Percentiles rank a stretch among this genome's conserved stretches.
Evolutionary conservation across 92 coral and sea anemone species (phyloP).

Genomic region (Porites divaricata): DNA sequence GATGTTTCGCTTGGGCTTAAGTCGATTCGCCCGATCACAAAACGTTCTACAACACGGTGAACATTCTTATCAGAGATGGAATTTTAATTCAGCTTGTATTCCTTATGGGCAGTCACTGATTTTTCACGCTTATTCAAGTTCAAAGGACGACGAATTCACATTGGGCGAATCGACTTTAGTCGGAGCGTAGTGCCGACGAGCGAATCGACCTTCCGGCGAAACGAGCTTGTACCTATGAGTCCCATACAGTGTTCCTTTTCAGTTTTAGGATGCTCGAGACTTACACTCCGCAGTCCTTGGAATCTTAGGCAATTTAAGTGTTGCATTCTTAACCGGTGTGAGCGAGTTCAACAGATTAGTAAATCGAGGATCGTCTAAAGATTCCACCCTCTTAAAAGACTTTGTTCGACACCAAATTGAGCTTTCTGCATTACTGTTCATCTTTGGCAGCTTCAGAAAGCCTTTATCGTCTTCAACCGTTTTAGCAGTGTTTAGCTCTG

Average conservation of each 20-base stretch:
- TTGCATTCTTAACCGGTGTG: slow-evolving; percentile 20
- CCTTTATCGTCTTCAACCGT: slow-evolving; percentile 14
- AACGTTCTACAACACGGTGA: too few relatives aligned
- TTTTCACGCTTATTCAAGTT: too few relatives aligned
- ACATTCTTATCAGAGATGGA: too few relatives aligned
- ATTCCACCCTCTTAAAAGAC: slow-evolving; percentile 12
- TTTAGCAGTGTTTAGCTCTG: not conserved
- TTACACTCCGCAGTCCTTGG: not conserved
- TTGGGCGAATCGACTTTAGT: too few relatives aligned
- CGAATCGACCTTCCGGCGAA: too few relatives aligned
- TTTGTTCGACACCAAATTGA: slow-evolving; percentile 16
- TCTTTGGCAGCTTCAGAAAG: slow-evolving; percentile 17
- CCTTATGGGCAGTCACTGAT: too few relatives aligned
- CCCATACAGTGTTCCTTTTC: not conserved
- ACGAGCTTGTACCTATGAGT: too few relatives aligned
- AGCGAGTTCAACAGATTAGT: slow-evolving; percentile 48
- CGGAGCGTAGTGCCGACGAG: too few relatives aligned
- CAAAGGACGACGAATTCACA: too few relatives aligned
- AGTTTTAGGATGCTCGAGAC: slow-evolving; percentile 13
- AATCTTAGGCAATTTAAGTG: slow-evolving; percentile 51
- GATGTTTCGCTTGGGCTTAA: too few relatives aligned
- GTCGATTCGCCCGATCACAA: too few relatives aligned
- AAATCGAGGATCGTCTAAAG: slow-evolving; percentile 66
- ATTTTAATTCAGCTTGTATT: too few relatives aligned
- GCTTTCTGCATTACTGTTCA: not conserved